A percentile compares a stretch with the other conserved stretches of the same genome.
These are phyloP conservation scores for Corella eumyota DNA, from an alignment of 23 tunicate genomes.

Conservation along the genomic window DNA sequence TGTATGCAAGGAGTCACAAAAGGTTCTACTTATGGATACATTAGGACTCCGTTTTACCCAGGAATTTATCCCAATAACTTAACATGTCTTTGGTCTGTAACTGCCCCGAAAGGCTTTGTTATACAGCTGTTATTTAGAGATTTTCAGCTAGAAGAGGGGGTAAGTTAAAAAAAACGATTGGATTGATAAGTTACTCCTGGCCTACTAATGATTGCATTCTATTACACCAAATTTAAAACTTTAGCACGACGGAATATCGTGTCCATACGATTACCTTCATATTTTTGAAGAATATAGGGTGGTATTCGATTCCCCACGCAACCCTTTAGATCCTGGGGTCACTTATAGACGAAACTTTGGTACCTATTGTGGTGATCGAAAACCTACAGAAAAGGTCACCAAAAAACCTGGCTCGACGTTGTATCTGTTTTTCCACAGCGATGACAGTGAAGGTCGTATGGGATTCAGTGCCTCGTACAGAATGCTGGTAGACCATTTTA, in stretches of 20 bases:
- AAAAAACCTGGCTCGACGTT: conserved; percentile 35
- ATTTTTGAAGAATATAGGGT: conserved; percentile 28
- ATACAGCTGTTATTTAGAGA: conserved; percentile 24
- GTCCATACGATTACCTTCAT: conserved; percentile 64
- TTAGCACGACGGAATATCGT: too few relatives aligned
- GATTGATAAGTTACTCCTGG: background rate
- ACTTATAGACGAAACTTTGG: conserved; percentile 43
- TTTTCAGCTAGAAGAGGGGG: conserved; percentile 53
- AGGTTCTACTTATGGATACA: conserved; percentile 8
- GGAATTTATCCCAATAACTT: conserved; percentile 34
- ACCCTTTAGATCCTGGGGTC: too few relatives aligned
- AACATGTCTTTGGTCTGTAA: conserved; percentile 55
- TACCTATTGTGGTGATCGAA: conserved; percentile 32
- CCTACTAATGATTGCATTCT: background rate
- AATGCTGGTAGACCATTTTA: conserved; percentile 30
- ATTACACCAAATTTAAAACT: background rate
- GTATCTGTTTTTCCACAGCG: conserved; percentile 36
- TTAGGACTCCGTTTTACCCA: conserved; percentile 57
- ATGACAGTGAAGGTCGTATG: conserved; percentile 12
- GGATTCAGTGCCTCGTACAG: conserved; percentile 49
- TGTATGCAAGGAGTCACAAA: background rate
- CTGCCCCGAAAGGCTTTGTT: conserved; percentile 21
- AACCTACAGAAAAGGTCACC: conserved; percentile 13
- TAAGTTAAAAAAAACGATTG: conserved; percentile 9
- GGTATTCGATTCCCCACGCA: too few relatives aligned